Base-by-base conservation (phyloP, 2,797 vertebrate genomes). In the Pseudopleuronectes americanus region DNA sequence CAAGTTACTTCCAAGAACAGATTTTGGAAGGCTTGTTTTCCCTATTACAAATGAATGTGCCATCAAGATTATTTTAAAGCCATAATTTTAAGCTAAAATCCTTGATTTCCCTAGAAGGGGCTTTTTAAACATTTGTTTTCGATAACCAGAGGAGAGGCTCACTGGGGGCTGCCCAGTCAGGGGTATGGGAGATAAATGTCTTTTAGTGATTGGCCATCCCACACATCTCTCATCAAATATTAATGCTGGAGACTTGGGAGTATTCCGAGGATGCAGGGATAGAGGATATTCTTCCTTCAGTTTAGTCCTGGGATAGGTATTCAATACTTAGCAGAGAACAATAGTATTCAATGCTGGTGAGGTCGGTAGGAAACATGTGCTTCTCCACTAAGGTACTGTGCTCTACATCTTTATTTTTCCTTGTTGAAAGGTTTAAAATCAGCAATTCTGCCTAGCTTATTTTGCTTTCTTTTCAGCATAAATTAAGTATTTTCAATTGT, bases 171-270 rank as follows among this genome's bases (percentile, higher is more conserved):
- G 85, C 79, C 83, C 89, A 84, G 87, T 92, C 91, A 94, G 94
- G 76, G 74, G 51, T 75, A 93, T 93, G 84, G 91, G 93, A 94
- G 90, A 95, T 91, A 93, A 88, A 92, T 92, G 91, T 93, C 93
- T 93, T 87, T 92, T 91, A 89, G 86, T 84, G 89, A 93, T 84
- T 80, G 84, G 84, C 89, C 74, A 66, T 77, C 90, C 89, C 88
- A 87, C 84, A 83, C 83, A 72, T 89, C 60, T 57, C 69, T 87
- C 83, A 95, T 97, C 93, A 95, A 96, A 95, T 94, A 96, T 95
- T 96, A 92, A 96, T 92, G 77, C 87, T 71, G 69, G 93, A 94
- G 91, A 86, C 88, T 83, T 83, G 81, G 87, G 90, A 84, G 93
- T 77, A 91, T 88, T 90, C 83, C 33, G 81, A 68, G 65, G 71